Conservation (phyloP, 2,113 vertebrate species). For the Sterrhoptilus dennistouni region DNA sequence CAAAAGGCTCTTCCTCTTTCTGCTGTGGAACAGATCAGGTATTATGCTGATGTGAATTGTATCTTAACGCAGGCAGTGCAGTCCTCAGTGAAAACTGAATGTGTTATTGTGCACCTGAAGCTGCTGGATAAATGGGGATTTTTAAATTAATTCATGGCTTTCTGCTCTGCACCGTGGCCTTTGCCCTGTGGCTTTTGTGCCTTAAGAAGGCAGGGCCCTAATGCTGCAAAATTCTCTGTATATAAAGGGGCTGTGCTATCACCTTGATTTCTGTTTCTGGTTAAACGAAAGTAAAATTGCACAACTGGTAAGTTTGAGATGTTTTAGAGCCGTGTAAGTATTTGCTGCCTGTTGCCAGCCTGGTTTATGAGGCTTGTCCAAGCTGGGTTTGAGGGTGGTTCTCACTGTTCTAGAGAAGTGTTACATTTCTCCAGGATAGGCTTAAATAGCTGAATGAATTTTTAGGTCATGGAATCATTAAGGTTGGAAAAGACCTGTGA, state of each 20-base stretch:
- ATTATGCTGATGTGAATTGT: not conserved
- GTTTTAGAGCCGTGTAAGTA: not conserved
- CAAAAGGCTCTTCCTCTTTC: not conserved
- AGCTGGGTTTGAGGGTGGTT: not conserved
- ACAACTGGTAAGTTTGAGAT: not conserved
- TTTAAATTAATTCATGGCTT: not conserved
- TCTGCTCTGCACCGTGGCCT: not conserved
- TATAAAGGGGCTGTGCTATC: accelerated
- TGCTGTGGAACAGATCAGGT: not conserved
- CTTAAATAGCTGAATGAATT: not conserved
- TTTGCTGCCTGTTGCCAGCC: not conserved
- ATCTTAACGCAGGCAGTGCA: not conserved
- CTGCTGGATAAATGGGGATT: not conserved
- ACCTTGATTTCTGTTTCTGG: not conserved
- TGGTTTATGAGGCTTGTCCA: not conserved
- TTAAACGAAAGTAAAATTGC: not conserved
- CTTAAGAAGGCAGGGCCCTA: not conserved
- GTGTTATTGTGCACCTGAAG: not conserved
- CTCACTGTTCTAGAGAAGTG: not conserved
- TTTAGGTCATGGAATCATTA: not conserved
- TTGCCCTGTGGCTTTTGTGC: not conserved
- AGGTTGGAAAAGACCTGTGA: not conserved
- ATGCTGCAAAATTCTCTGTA: not conserved
- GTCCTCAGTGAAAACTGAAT: not conserved
- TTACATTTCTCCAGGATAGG: not conserved